phyloP scores from a whole-genome alignment of 2,113 vertebrate genomes.

The Picathartes gymnocephalus region DNA sequence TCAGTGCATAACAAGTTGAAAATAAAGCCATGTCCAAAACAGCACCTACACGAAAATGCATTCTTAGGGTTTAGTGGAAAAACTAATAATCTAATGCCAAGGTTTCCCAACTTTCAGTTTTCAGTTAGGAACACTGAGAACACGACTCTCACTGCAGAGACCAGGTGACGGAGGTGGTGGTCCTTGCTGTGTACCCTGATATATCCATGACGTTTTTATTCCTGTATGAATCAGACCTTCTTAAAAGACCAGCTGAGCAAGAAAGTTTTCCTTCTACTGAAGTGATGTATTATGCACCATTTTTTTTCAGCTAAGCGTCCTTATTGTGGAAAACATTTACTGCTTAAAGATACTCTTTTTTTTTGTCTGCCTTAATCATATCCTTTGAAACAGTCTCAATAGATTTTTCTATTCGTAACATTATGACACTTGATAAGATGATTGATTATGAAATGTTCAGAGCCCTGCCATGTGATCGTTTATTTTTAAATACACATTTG shows the following conservation, averaged over 20 bases:
- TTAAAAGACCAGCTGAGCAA: background rate
- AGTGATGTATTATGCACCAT: background rate
- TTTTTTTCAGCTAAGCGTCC: slow-evolving; percentile 31
- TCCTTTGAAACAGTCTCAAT: slow-evolving; percentile 53
- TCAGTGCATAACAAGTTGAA: background rate
- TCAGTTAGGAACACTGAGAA: background rate
- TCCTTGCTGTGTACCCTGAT: background rate
- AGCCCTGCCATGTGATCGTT: slow-evolving; percentile 39
- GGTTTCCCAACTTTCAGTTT: background rate
- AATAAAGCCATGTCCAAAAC: background rate
- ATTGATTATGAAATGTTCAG: slow-evolving; percentile 57
- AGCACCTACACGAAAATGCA: background rate
- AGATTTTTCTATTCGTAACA: slow-evolving; percentile 38
- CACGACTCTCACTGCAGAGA: background rate
- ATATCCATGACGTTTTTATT: background rate
- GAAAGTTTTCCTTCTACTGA: background rate
- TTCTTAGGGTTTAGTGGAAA: background rate
- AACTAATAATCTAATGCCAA: background rate
- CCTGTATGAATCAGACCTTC: background rate
- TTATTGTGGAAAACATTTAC: slow-evolving; percentile 24
- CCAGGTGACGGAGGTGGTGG: background rate
- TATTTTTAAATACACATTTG: slow-evolving; percentile 65
- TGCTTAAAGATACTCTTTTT: slow-evolving; percentile 36
- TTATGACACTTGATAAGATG: slow-evolving; percentile 49
- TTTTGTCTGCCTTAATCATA: slow-evolving; percentile 48